phyloP scores from a whole-genome alignment of 37 sponge, comb jelly and placozoan genomes.

The Crambe crambe region DNA sequence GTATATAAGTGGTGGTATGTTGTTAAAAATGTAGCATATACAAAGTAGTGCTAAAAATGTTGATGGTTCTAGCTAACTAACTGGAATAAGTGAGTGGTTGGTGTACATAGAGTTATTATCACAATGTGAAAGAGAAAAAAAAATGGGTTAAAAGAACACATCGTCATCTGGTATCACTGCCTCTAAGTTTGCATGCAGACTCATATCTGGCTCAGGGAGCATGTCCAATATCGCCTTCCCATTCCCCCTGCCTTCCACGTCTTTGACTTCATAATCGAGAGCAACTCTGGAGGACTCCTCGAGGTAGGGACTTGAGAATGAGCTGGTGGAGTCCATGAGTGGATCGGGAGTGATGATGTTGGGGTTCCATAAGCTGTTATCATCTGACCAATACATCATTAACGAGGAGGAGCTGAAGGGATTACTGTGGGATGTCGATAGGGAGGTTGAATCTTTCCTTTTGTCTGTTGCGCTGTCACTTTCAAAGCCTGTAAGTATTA shows the following conservation, averaged over 20 bases:
- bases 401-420: not conserved
- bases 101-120: too few relatives aligned
- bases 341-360: slow-evolving; percentile 29
- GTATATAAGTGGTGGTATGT: not conserved
- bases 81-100: too few relatives aligned
- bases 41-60: not conserved
- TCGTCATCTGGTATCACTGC: not conserved
- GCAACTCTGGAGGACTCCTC: slow-evolving; percentile 21
- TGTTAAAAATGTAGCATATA: too few relatives aligned
- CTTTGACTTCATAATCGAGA: slow-evolving; percentile 3
- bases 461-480: not conserved
- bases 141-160: slow-evolving; percentile 12
- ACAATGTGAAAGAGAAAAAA: not conserved
- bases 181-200: not conserved
- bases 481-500: slow-evolving; percentile 32
- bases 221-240: not conserved
- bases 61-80: too few relatives aligned
- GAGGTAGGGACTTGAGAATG: slow-evolving; percentile 70
- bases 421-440: not conserved
- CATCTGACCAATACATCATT: slow-evolving; percentile 47
- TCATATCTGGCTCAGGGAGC: not conserved
- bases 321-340: slow-evolving; percentile 26
- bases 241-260: not conserved
- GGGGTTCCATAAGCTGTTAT: slow-evolving; percentile 61
- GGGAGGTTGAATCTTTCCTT: not conserved